phyloP scores from a whole-genome alignment of 2,797 vertebrate species.

The Steatocranus sp. region DNA sequence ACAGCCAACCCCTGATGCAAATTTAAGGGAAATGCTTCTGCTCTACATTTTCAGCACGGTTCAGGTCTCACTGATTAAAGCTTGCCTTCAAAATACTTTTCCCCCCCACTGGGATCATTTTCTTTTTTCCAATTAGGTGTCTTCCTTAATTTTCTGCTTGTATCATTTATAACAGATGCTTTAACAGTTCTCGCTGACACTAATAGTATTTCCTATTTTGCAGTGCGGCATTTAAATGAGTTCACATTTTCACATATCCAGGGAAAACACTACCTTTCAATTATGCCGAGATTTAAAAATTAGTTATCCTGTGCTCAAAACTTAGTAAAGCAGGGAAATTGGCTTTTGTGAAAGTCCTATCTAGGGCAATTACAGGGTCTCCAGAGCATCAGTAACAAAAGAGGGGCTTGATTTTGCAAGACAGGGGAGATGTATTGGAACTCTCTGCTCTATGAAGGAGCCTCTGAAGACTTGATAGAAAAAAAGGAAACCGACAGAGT shows the following conservation, averaged over 20 bases:
- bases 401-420: conserved; percentile 5
- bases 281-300: conserved; percentile 2
- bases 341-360: neutral
- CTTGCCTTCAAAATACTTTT: neutral
- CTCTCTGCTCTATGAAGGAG: conserved; percentile 11
- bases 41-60: neutral
- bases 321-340: neutral
- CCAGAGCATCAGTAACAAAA: neutral
- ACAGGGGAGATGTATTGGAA: conserved; percentile 56
- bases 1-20: conserved; percentile 60
- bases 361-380: neutral
- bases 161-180: neutral
- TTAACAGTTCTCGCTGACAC: neutral
- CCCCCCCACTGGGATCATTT: neutral
- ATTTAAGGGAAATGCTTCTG: conserved; percentile 25
- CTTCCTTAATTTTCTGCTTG: neutral
- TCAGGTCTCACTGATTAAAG: conserved; percentile 2
- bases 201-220: neutral
- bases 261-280: neutral
- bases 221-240: neutral
- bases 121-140: neutral
- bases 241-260: neutral
- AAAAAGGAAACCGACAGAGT: conserved; percentile 8
- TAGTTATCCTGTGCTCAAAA: neutral
- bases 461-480: conserved; percentile 21